A percentile compares a stretch with the other conserved stretches of the same genome.
phyloP scores from a whole-genome alignment of 2,888 invertebrate genomes.

The Drosophila pullipes region DNA sequence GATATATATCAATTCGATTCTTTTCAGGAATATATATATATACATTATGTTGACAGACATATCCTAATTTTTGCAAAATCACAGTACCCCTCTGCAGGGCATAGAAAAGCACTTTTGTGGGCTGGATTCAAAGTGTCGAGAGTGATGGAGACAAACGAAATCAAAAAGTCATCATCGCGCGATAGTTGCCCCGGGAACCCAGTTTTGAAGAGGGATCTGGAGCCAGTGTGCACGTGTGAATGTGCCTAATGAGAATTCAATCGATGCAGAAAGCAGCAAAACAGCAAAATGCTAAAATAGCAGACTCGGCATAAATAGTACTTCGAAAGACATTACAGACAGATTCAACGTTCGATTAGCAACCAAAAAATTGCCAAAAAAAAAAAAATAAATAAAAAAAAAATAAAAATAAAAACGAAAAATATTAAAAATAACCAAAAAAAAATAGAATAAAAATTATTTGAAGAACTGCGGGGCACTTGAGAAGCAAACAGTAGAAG shows the following conservation, averaged over 20 bases:
- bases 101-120: slow-evolving; percentile 54
- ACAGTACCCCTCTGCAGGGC: neutral
- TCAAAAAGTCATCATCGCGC: slow-evolving; percentile 76
- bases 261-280: slow-evolving; percentile 64
- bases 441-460: slow-evolving; percentile 35
- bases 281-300: neutral
- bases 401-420: slow-evolving; percentile 19
- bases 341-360: slow-evolving; percentile 70
- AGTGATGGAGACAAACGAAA: slow-evolving; percentile 42
- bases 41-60: neutral
- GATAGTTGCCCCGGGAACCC: slow-evolving; percentile 24
- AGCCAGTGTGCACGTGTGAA: slow-evolving; percentile 56
- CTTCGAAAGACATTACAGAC: slow-evolving; percentile 69
- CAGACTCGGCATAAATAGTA: slow-evolving; percentile 55
- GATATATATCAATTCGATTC: neutral
- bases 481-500: slow-evolving; percentile 50
- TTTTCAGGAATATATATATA: neutral
- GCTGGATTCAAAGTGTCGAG: slow-evolving; percentile 37
- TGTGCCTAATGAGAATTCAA: slow-evolving; percentile 81
- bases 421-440: slow-evolving; percentile 6
- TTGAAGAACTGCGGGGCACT: slow-evolving; percentile 74
- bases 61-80: neutral
- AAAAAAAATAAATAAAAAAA: neutral
- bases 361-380: slow-evolving; percentile 9
- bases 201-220: slow-evolving; percentile 36